Conservation (phyloP, 2,113 vertebrate species). For the Prunella fulvescens region DNA sequence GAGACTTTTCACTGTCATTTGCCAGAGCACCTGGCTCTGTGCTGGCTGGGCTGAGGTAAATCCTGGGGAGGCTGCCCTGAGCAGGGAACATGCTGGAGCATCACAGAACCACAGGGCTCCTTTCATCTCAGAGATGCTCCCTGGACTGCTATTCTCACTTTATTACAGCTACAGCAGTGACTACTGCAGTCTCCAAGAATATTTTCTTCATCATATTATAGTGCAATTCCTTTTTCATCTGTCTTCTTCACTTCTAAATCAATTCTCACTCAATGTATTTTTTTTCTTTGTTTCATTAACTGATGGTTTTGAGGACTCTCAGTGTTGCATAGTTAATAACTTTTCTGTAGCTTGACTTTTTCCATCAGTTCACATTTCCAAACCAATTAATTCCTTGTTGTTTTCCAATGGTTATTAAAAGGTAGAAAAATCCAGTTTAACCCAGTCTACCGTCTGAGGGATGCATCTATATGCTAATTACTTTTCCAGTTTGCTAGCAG, state of each 20-base stretch:
- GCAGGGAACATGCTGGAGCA: not conserved
- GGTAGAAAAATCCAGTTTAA: slow-evolving; percentile 62
- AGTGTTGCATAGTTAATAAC: slow-evolving; percentile 61
- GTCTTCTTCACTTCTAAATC: slow-evolving; percentile 49
- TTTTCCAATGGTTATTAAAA: slow-evolving; percentile 64
- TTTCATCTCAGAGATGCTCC: not conserved
- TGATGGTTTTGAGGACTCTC: slow-evolving; percentile 50
- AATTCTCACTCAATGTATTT: slow-evolving; percentile 45
- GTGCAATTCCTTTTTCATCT: slow-evolving; percentile 24
- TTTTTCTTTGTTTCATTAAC: slow-evolving; percentile 59
- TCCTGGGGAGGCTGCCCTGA: not conserved
- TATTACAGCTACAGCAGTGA: not conserved
- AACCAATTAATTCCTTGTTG: slow-evolving; percentile 64
- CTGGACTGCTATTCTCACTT: not conserved
- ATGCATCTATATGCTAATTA: slow-evolving; percentile 67
- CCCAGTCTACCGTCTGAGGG: slow-evolving; percentile 51
- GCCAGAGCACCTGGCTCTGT: not conserved
- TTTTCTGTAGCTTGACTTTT: slow-evolving; percentile 60
- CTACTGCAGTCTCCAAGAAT: not conserved
- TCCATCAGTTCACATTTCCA: slow-evolving; percentile 58
- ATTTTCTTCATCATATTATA: slow-evolving; percentile 8
- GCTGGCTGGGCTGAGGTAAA: not conserved
- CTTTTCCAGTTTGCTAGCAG: slow-evolving; percentile 62
- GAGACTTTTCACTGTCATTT: not conserved
- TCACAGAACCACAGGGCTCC: not conserved